Evolutionary conservation across 2,113 vertebrate genomes (phyloP).

Genomic region (Ahaetulla prasina): DNA sequence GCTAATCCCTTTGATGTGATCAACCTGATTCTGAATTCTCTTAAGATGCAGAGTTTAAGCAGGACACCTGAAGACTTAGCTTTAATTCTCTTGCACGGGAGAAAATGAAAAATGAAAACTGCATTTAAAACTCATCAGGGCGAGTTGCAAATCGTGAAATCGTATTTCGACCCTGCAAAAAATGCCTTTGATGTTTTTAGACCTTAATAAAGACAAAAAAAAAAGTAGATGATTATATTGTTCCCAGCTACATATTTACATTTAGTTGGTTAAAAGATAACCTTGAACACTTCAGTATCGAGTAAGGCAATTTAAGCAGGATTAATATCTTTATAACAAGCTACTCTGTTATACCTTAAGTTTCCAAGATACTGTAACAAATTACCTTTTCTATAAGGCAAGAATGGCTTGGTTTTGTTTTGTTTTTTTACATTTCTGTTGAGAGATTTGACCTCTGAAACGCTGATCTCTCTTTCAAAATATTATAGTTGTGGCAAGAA

Average conservation of each 20-base stretch:
- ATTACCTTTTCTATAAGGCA: background rate
- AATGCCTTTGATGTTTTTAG: background rate
- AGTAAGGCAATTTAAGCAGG: constrained; percentile 46
- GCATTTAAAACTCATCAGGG: background rate
- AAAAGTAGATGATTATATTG: background rate
- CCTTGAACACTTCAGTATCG: constrained; percentile 28
- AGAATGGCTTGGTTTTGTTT: background rate
- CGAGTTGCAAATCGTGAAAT: too few relatives aligned
- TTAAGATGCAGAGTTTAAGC: background rate
- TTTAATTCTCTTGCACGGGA: background rate
- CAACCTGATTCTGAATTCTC: background rate
- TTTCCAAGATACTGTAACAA: constrained; percentile 1
- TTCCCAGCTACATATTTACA: background rate
- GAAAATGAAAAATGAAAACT: too few relatives aligned
- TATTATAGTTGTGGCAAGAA: too few relatives aligned
- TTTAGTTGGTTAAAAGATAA: constrained; percentile 29
- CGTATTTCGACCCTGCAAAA: background rate
- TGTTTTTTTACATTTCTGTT: background rate
- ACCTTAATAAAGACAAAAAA: background rate
- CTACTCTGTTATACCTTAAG: constrained; percentile 14
- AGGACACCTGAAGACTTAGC: background rate
- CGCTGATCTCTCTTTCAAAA: too few relatives aligned
- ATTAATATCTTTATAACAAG: constrained; percentile 30
- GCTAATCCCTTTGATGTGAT: background rate
- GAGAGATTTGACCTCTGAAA: too few relatives aligned